Base-by-base conservation (phyloP, 1,140 invertebrate species). In the Drosophila chauvacae region DNA sequence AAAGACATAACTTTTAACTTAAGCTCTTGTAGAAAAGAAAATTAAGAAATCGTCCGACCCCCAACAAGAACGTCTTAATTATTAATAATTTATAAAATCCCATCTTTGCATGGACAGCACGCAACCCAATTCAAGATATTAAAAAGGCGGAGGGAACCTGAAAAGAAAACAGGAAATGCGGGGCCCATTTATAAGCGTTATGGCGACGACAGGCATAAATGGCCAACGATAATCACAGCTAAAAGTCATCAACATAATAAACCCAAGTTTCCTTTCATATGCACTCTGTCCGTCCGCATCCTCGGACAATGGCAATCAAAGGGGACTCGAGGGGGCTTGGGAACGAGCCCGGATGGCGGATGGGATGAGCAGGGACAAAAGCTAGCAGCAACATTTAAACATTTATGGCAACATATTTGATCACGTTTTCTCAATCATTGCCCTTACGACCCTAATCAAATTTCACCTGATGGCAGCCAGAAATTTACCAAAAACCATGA, bases 381-480 rank as follows among this genome's bases (percentile, higher is more conserved):
- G 80, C 82, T 79, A 80, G 55, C 74, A 76, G 83, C 80, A 84
- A 76, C 86, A 90, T 90, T 90, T 90, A 90, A 90, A 90, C 86
- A 90, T 90, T 90, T 90, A 90, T 86, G 81, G 86, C 86, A 90
- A 90, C 85, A 90, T 90, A 90, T 90, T 90, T 90, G 85, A 90
- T 90, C 85, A 90, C 85, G 85, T 90, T 90, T 90, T 90, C 85
- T 90, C 85, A 90, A 90, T 90, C 85, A 90, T 90, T 90, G 85
- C 78, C 85, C 85, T 90, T 90, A 90, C 81, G 85, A 90, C 85
- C 85, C 85, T 90, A 90, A 90, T 90, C 85, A 90, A 90, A 90
- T 90, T 90, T 90, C 81, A 90, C 85, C 85, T 90, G 85, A 90
- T 90, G 85, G 81, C 66, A 90, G 75, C 65, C 59, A 74, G 73